Conservation (phyloP, 2,113 vertebrate genomes). For the Camelus bactrianus region DNA sequence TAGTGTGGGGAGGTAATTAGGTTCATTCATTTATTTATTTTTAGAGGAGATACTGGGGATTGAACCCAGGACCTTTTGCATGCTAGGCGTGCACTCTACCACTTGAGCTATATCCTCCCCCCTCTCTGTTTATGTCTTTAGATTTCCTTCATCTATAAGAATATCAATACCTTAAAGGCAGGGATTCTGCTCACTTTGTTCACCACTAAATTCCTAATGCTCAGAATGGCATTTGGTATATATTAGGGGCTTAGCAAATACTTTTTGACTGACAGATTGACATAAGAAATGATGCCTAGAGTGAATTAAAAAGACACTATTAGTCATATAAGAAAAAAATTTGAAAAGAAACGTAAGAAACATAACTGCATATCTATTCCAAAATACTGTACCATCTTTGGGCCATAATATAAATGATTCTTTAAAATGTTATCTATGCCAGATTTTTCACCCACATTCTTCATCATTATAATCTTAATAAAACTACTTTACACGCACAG, state of each 20-base stretch:
- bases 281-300: neutral
- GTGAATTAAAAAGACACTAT: neutral
- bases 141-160: neutral
- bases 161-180: neutral
- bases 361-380: neutral
- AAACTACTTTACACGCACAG: conserved; percentile 35
- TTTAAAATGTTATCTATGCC: neutral
- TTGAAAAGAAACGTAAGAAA: neutral
- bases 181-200: neutral
- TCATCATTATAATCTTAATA: conserved; percentile 66
- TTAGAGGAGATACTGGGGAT: no score
- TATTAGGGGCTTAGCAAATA: neutral
- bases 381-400: neutral
- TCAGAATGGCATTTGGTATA: neutral
- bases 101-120: no score
- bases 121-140: neutral
- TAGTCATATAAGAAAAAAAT: neutral
- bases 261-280: neutral
- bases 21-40: no score
- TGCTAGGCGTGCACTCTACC: no score
- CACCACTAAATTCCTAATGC: neutral
- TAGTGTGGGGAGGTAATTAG: no score
- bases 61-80: no score
- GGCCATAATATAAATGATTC: neutral
- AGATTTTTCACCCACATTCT: neutral